A percentile compares a stretch with the other conserved stretches of the same genome.
Conservation (phyloP, 2,113 vertebrate species). For the Chionomys nivalis region DNA sequence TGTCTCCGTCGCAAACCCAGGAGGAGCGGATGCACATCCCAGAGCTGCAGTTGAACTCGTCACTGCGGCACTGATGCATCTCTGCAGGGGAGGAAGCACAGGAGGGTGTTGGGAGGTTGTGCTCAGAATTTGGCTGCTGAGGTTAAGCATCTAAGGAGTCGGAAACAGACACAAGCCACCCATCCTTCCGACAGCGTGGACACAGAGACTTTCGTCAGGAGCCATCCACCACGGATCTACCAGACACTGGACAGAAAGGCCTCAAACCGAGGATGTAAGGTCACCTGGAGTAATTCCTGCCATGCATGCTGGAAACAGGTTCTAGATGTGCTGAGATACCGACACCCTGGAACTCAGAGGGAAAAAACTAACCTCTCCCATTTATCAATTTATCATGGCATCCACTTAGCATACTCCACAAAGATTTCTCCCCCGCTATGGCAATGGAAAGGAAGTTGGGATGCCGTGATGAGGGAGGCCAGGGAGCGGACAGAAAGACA, state of each 20-base stretch:
- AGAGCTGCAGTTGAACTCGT: constrained; percentile 95
- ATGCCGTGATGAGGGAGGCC: neutral
- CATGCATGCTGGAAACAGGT: neutral
- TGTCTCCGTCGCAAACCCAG: constrained; percentile 98
- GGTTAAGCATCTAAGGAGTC: neutral
- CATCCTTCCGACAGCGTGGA: accelerated
- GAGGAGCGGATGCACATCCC: constrained; percentile 96
- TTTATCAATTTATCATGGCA: neutral
- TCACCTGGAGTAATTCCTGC: neutral
- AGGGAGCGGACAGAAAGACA: neutral
- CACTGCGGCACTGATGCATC: constrained; percentile 91
- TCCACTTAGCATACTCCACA: neutral
- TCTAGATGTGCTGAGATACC: neutral
- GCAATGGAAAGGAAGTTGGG: neutral
- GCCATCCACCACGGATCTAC: too few relatives aligned
- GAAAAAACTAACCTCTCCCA: too few relatives aligned
- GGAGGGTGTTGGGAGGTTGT: accelerated
- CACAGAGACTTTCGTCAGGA: neutral
- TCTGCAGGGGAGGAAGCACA: constrained; percentile 83
- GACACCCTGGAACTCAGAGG: neutral
- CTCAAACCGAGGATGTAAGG: neutral
- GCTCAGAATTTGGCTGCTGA: accelerated
- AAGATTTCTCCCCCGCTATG: neutral
- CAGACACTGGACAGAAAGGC: accelerated
- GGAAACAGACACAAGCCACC: accelerated